Evolutionary conservation across 1,140 invertebrate species (phyloP).

Genomic region (Ganaspis sp.): DNA sequence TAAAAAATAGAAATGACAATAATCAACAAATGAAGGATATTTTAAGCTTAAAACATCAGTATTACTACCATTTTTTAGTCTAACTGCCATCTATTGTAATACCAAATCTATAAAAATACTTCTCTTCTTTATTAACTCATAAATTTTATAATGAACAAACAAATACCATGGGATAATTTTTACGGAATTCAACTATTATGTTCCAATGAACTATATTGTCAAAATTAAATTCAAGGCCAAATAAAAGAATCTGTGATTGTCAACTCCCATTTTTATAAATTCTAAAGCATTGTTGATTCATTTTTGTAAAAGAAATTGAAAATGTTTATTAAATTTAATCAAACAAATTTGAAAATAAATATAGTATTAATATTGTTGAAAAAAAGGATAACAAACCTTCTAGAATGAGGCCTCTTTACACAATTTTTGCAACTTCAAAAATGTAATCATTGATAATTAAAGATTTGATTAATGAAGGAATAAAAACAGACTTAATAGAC

Average conservation of each 20-base stretch:
- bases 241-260: background rate
- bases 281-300: background rate
- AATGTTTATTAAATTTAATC: background rate
- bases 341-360: background rate
- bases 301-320: background rate
- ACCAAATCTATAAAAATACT: no score
- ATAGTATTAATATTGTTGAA: background rate
- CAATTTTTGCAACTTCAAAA: background rate
- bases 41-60: no score
- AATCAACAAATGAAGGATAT: no score
- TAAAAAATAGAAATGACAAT: background rate
- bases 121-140: no score
- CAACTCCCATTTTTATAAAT: background rate
- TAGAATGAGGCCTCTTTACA: background rate
- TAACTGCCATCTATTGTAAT: no score
- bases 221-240: background rate
- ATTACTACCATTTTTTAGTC: no score
- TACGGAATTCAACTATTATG: background rate
- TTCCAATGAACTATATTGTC: no score
- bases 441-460: background rate
- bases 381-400: conserved; percentile 6
- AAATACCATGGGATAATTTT: no score
- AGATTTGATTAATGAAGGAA: background rate
- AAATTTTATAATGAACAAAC: background rate
- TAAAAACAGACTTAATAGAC: background rate